These are phyloP conservation scores for Habroteleia sp. DNA, from an alignment of 2,888 invertebrate genomes.

Conservation along the genomic window DNA sequence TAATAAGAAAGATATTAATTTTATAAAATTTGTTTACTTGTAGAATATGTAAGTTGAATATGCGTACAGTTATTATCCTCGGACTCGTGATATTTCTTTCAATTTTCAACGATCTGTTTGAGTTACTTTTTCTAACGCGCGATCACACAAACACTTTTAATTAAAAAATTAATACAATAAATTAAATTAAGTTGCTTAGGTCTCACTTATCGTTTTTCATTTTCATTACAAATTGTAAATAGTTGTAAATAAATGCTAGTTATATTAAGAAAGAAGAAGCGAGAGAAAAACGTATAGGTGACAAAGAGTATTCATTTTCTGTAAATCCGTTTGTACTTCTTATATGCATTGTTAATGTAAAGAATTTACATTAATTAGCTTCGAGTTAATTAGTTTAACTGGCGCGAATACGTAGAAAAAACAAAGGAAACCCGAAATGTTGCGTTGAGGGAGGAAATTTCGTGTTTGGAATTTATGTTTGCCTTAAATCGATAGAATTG, in stretches of 20 bases:
- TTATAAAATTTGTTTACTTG: too few species aligned
- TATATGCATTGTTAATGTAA: conserved; percentile 59
- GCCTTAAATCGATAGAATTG: too few species aligned
- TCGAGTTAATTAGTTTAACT: conserved; percentile 45
- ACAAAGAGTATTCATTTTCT: conserved; percentile 55
- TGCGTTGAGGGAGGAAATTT: conserved; percentile 49
- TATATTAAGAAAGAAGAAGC: conserved; percentile 8
- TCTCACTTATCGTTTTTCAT: conserved; percentile 29
- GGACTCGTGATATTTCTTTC: too few species aligned
- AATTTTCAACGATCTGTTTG: too few species aligned
- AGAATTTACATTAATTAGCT: conserved; percentile 52
- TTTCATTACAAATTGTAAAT: conserved; percentile 51
- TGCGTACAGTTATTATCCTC: too few species aligned
- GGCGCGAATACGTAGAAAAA: conserved; percentile 20
- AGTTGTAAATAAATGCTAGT: conserved; percentile 53
- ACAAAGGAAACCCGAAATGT: conserved; percentile 14
- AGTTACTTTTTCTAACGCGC: too few species aligned
- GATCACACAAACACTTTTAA: too few species aligned
- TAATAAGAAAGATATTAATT: too few species aligned
- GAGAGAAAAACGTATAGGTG: conserved; percentile 13
- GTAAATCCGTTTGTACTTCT: conserved; percentile 64
- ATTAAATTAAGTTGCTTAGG: too few species aligned
- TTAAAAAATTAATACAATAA: too few species aligned
- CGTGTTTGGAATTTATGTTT: neutral
- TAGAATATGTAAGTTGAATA: too few species aligned